Base-by-base conservation (phyloP, 2,113 vertebrate genomes). In the Daphoenositta chrysoptera region DNA sequence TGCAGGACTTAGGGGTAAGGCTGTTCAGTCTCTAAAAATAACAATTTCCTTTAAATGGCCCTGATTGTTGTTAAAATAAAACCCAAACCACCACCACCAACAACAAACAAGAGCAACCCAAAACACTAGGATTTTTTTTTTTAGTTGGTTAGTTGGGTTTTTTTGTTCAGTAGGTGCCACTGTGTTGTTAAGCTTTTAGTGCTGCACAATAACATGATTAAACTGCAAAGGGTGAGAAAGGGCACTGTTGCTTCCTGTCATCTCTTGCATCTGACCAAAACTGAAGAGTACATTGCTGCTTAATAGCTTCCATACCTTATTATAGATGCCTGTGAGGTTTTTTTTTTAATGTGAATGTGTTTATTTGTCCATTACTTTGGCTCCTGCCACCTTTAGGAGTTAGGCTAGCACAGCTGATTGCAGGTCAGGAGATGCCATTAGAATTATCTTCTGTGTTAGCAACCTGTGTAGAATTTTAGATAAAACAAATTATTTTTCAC, bases 1-100 rank as follows among this genome's bases (percentile, higher is more conserved):
- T 10, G 98, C 98, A 2, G 99, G 99, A 15, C 99, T 99, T 42
- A 93, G 99, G 98, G 99, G 99, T 99, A 97, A 97, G 91, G 64
- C 69, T 27, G 4, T 45, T 64, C n/a, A 56, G 31, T 83, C 11
- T 61, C 18, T 26, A 16, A 33, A 22, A 88, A 35, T 30, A 65
- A 37, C 5, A 4, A 0, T 3, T 40, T 69, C 24, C 16, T 70
- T 37, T 33, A n/a, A 57, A 71, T 39, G 21, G 13, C 5, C 4
- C 13, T 61, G 11, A 15, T 86, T 64, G 8, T 39, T 84, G 16
- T 33, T 80, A 58, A 68, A 51, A 37, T 14, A 44, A 13, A 35
- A 9, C 9, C 22, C n/a, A 28, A 56, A 19, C 7, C 5, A 48
- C 24, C 30, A 40, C 5, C 50, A 22, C 3, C 11, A 54, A 10